Percentiles rank a stretch among this genome's conserved stretches.
Evolutionary conservation across 2,888 invertebrate species (phyloP).

Genomic region (Busseola fusca): DNA sequence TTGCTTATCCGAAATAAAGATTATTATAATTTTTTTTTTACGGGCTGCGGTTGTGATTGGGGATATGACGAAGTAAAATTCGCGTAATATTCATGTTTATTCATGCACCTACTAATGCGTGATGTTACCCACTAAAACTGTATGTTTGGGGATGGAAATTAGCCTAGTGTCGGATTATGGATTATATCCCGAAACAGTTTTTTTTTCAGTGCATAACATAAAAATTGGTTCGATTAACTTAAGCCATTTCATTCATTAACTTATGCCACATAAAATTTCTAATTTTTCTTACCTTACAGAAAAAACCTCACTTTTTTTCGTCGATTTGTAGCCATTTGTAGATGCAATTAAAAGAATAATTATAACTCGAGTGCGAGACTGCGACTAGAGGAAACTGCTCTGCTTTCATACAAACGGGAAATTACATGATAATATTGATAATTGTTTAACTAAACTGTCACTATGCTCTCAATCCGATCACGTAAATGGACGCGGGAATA

Average conservation of each 20-base stretch:
- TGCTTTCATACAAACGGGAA: constrained; percentile 17
- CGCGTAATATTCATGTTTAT: not conserved
- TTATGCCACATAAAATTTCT: not conserved
- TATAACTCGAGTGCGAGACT: constrained; percentile 3
- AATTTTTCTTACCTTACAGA: not conserved
- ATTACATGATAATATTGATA: constrained; percentile 25
- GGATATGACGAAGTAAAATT: not conserved
- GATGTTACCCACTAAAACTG: not conserved
- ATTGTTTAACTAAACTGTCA: constrained; percentile 30
- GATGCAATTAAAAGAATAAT: not conserved
- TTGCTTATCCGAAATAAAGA: too few relatives aligned
- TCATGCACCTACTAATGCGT: not conserved
- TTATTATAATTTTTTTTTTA: too few relatives aligned
- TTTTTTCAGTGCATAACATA: not conserved
- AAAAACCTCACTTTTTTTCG: constrained; percentile 9
- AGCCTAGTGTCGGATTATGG: not conserved
- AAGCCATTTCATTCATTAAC: too few relatives aligned
- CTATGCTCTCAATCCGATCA: constrained; percentile 30
- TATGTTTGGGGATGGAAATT: not conserved
- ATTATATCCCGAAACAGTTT: too few relatives aligned
- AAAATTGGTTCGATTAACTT: not conserved
- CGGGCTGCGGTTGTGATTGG: not conserved
- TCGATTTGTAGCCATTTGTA: too few relatives aligned
- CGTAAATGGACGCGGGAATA: constrained; percentile 26
- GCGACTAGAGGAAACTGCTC: not conserved